Evolutionary conservation across 2,888 invertebrate species (phyloP).

Genomic region (Lamproptera curius): DNA sequence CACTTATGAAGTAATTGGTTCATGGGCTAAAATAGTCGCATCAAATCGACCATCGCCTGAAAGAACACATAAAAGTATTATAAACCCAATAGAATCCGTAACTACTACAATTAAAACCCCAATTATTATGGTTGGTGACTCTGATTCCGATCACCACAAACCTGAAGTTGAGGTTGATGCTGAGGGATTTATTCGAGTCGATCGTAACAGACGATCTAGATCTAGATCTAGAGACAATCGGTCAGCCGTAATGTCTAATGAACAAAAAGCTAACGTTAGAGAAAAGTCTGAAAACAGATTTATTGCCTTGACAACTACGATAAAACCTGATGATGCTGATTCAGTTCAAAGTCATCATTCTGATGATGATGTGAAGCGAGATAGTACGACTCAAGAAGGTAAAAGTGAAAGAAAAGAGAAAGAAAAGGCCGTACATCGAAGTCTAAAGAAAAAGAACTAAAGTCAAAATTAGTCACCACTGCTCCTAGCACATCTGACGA

Average conservation of each 20-base stretch:
- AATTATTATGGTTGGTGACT: conserved; percentile 57
- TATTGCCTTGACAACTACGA: conserved; percentile 45
- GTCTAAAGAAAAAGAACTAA: conserved; percentile 61
- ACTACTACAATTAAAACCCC: conserved; percentile 38
- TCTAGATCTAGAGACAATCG: conserved; percentile 73
- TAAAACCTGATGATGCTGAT: conserved; percentile 43
- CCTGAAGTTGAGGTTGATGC: conserved; percentile 48
- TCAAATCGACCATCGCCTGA: conserved; percentile 54
- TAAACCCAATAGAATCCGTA: conserved; percentile 25
- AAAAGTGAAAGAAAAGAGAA: conserved; percentile 35
- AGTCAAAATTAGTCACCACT: conserved; percentile 32
- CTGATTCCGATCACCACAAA: conserved; percentile 41
- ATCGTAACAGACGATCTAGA: conserved; percentile 67
- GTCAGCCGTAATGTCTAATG: conserved; percentile 44
- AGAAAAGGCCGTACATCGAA: conserved; percentile 57
- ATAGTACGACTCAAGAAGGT: conserved; percentile 32
- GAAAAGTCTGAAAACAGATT: conserved; percentile 58
- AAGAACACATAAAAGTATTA: conserved; percentile 37
- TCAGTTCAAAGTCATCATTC: conserved; percentile 30
- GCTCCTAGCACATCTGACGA: conserved; percentile 42
- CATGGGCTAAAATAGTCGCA: conserved; percentile 68
- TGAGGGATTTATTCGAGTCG: conserved; percentile 71
- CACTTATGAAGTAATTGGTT: conserved; percentile 33
- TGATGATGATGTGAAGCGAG: conserved; percentile 37
- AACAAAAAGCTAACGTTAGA: conserved; percentile 36